Evolutionary conservation across 1,140 invertebrate genomes (phyloP), one percentile per base, ranked within the genome.

Genomic region (Amphibalanus amphitrite): DNA sequence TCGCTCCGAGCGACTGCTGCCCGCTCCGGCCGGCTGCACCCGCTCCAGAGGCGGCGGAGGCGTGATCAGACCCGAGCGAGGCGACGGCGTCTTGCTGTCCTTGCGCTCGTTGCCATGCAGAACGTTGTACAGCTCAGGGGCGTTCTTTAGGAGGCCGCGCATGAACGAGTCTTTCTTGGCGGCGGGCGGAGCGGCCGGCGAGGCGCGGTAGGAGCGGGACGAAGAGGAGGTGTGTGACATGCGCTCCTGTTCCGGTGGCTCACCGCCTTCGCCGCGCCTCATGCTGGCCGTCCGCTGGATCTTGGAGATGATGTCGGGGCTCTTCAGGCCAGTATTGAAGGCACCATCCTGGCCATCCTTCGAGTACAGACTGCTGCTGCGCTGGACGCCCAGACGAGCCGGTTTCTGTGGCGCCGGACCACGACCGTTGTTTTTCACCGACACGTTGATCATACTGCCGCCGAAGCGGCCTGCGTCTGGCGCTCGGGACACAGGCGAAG

Each of bases 121-220:
- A 69, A 86, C 88, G 78, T 84, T 86, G 80, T 83, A 91, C 28
- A 91, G 82, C 75, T 90, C 87, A 20, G 89, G 88, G 0, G 89
- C 88, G 72, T 88, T 84, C 73, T 89, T 87, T 74, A 86, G 83
- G 17, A 91, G 79, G 0, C 85, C 86, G 74, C 86, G 85, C 77
- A 91, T 81, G 77, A 90, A 90, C 72, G 87, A 81, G 76, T 86
- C 84, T 76, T 86, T 87, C 75, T 87, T 87, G 73, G 86, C 84
- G 47, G 47, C 10, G 6, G 20, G 47, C 47, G 47, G 47, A 8
- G 47, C 47, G 20, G 47, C 20, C 47, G 47, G 47, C 47, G 47
- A 59, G 47, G 13, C 13, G 13, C 13, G 47, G 47, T 59, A 59
- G 10, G 47, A 59, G 47, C 47, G 47, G 1, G 47, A 59, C 6